Conservation (phyloP, 2,113 vertebrate species). For the Castor canadensis region DNA sequence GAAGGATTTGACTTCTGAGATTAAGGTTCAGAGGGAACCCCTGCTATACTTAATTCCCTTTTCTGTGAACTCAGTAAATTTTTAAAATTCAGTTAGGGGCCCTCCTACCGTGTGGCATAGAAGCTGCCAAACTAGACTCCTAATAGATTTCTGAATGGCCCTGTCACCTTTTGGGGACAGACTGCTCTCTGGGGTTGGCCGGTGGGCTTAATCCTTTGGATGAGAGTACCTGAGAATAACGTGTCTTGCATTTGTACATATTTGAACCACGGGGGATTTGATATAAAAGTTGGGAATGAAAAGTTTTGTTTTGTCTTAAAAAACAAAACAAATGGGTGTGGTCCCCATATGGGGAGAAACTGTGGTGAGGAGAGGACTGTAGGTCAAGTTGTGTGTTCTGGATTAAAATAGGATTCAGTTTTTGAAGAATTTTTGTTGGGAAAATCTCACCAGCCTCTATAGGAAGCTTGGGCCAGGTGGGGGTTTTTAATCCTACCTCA, state of each 20-base stretch:
- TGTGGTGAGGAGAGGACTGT: background rate
- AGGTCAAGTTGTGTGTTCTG: background rate
- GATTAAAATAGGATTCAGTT: background rate
- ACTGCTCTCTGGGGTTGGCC: background rate
- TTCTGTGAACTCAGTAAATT: constrained; percentile 86
- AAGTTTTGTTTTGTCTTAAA: background rate
- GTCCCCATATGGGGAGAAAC: background rate
- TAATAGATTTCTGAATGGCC: constrained; percentile 55
- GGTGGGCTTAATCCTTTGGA: background rate
- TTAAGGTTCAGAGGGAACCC: constrained; percentile 82
- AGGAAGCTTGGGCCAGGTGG: background rate
- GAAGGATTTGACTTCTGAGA: constrained; percentile 79
- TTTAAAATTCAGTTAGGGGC: constrained; percentile 82
- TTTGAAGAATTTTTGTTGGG: background rate
- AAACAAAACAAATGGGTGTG: background rate
- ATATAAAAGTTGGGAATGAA: constrained; percentile 25
- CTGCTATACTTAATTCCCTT: constrained; percentile 85
- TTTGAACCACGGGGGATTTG: constrained; percentile 20
- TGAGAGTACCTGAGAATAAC: background rate
- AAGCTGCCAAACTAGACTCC: constrained; percentile 73
- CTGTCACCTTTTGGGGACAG: background rate
- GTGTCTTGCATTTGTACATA: constrained; percentile 24
- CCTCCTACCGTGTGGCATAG: constrained; percentile 80
- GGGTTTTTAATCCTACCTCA: background rate
- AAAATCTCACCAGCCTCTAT: background rate